Evolutionary conservation across 2,113 vertebrate species (phyloP).

Genomic region (Edolisoma coerulescens): DNA sequence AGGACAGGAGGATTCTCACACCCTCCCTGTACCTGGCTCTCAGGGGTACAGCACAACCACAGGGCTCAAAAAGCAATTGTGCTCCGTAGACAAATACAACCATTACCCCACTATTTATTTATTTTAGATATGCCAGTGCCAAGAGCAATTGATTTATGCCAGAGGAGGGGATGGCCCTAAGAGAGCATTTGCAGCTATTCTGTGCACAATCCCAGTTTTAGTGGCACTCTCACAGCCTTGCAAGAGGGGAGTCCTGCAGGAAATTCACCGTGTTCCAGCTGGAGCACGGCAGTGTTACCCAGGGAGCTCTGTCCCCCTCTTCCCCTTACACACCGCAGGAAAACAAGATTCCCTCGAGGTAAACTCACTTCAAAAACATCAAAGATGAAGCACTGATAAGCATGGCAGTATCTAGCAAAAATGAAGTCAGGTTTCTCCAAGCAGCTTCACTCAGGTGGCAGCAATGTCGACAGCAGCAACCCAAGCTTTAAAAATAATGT

Average conservation of each 20-base stretch:
- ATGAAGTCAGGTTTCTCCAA: not conserved
- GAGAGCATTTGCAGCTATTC: not conserved
- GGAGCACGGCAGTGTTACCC: fast-evolving
- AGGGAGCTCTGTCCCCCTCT: fast-evolving
- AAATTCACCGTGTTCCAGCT: not conserved
- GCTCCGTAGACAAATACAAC: not conserved
- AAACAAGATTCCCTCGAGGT: not conserved
- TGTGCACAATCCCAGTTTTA: not conserved
- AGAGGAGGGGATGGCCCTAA: fast-evolving
- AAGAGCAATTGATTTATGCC: not conserved
- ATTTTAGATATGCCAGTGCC: not conserved
- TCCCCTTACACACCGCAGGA: not conserved
- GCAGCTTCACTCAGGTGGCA: not conserved
- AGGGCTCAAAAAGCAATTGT: not conserved
- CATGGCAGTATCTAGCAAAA: not conserved
- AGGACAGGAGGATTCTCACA: not conserved
- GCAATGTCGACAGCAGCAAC: fast-evolving
- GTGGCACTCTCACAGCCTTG: not conserved
- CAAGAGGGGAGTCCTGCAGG: not conserved
- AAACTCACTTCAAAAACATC: not conserved
- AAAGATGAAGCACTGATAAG: not conserved
- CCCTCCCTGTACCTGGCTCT: not conserved
- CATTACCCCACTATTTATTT: not conserved
- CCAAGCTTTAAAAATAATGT: not conserved
- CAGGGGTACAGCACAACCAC: fast-evolving